Conservation (phyloP, 2,888 invertebrate genomes). For the Netelia virgata region DNA sequence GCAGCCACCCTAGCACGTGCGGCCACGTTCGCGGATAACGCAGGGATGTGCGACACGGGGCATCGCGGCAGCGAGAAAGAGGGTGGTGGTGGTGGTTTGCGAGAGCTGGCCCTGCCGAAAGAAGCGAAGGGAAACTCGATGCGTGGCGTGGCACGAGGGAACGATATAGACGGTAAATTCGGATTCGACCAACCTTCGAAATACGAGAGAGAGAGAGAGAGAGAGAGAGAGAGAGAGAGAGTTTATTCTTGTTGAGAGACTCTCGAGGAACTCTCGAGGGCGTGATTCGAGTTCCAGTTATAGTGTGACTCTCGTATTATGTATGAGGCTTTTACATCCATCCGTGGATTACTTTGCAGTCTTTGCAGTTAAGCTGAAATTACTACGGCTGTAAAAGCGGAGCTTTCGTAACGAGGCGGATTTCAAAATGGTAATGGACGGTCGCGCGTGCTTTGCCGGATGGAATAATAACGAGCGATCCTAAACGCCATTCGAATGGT, state of each 20-base stretch:
- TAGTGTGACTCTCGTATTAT: slow-evolving; percentile 42
- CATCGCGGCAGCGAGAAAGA: slow-evolving; percentile 30
- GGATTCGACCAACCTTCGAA: slow-evolving; percentile 44
- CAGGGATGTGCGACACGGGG: slow-evolving; percentile 55
- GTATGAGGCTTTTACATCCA: slow-evolving; percentile 41
- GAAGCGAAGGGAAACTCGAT: slow-evolving; percentile 23
- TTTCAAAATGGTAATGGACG: not conserved
- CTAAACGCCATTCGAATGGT: no score
- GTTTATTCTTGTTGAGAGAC: slow-evolving; percentile 56
- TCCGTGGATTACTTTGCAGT: slow-evolving; percentile 24
- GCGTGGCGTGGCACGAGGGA: slow-evolving; percentile 17
- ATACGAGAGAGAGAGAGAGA: slow-evolving; percentile 24
- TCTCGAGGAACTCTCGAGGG: slow-evolving; percentile 52
- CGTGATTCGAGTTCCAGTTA: slow-evolving; percentile 52
- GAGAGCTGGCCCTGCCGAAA: not conserved
- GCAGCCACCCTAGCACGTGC: slow-evolving; percentile 73
- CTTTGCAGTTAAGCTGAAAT: slow-evolving; percentile 26
- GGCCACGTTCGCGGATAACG: slow-evolving; percentile 74
- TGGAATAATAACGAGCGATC: not conserved
- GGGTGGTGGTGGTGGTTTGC: slow-evolving; percentile 1
- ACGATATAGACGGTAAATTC: slow-evolving; percentile 41
- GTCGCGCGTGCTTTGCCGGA: not conserved
- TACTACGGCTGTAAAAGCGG: slow-evolving; percentile 6
- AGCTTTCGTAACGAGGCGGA: slow-evolving; percentile 16
- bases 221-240: slow-evolving; percentile 19